Base-by-base conservation (phyloP, 2,797 vertebrate genomes). In the Parauchenoglanis ngamensis region DNA sequence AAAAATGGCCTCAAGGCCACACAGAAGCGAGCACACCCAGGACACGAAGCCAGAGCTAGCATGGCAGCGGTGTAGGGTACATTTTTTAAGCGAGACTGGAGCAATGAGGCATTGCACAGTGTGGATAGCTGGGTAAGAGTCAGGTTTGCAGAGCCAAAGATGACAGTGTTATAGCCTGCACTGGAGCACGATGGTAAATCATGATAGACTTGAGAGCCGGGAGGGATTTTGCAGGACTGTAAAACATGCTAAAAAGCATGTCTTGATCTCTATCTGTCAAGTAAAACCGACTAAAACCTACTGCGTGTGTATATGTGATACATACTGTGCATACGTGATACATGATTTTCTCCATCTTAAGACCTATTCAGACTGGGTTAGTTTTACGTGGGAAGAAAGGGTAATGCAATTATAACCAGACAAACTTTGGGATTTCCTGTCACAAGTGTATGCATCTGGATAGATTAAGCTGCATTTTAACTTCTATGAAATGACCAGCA, bases 1-100 rank as follows among this genome's bases (percentile, higher is more conserved):
- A 87, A 63, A 84, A 78, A 49, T 44, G 31, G 68, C 21, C 72
- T 49, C 31, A 56, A 83, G 87, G 88, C 84, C 86, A 89, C 89
- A 90, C 87, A 90, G 68, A 80, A 85, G 61, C 2, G 40, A 31
- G 61, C 70, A 78, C 56, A 73, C 79, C 87, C 63, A 63, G 65
- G 75, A 49, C 82, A 46, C 5, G 15, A 44, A 65, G 82, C 82
- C 75, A 78, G 17, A 78, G 21, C 85, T 31, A 68, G 85, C 28
- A 78, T 54, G 75, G 75, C 49, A 65, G 21, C 10, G 85, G 44
- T 54, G 85, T 54, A 67, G 28, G 70, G 81, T 68, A 31, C 28
- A 52, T 68, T 52, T 54, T 82, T 83, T 15, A 49, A 83, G 46
- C 25, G 7, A 35, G 81, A 52, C 46, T 83, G 57, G 59, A 73